Evolutionary conservation across 2,797 vertebrate species (phyloP).

Genomic region (Heliangelus exortis): DNA sequence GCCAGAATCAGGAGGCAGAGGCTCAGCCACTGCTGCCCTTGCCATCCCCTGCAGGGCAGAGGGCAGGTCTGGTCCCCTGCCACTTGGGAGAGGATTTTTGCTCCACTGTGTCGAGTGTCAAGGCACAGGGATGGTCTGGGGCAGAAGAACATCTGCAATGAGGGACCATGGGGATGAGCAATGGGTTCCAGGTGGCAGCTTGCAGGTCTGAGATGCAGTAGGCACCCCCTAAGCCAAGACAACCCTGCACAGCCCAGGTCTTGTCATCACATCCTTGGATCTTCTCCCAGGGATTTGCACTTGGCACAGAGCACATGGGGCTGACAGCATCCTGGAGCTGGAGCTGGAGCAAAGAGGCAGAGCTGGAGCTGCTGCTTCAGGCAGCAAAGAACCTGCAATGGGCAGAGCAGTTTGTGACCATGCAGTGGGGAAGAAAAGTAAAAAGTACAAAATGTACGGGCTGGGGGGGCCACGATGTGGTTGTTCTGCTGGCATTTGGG

Average conservation of each 20-base stretch:
- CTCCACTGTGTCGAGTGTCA: neutral
- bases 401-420: neutral
- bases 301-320: accelerated
- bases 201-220: neutral
- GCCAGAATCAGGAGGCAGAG: too few species aligned
- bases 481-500: neutral
- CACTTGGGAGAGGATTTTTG: neutral
- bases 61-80: neutral
- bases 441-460: neutral
- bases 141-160: neutral
- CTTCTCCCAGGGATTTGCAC: neutral
- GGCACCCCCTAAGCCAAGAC: neutral
- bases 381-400: accelerated
- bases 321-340: accelerated
- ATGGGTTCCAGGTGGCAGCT: neutral
- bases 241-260: accelerated
- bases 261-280: accelerated
- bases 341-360: neutral
- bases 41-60: accelerated
- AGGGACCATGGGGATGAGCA: neutral
- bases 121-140: neutral
- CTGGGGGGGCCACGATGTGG: neutral
- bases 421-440: neutral
- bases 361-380: neutral
- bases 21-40: neutral